Base-by-base conservation (phyloP, 2,888 invertebrate genomes). In the Tipula lateralis region DNA sequence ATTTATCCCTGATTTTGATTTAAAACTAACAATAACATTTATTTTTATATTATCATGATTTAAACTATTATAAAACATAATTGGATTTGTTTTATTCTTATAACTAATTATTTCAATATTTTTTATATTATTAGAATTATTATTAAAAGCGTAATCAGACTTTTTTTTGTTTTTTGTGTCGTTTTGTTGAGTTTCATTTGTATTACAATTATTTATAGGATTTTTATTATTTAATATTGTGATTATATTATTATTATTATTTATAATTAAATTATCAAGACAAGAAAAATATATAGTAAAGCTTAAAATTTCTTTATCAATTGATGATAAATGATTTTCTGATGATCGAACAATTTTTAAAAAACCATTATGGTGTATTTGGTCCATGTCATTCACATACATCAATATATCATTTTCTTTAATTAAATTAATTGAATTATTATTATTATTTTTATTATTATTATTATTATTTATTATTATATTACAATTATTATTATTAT, bases 121-220 rank as follows among this genome's bases (percentile, higher is more conserved):
- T 34, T 19, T 30, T 30, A 30, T 34, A 32, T 83, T 83, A 30
- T 83, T 34, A 83, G 30, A 34, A 83, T 83, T 83, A 32, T 32
- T 83, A 83, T 83, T 83, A 83, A 83, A 83, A 83, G 83, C 83
- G 83, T 83, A 83, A 34, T 83, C 83, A 83, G 83, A 83, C 83
- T 83, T 83, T 83, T 83, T 83, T 83, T 34, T 34, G 34, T 34
- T 34, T 34, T 34, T 83, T 83, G 83, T 83, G 83, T 83, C 83
- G 83, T 83, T 83, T 83, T 83, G 83, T 83, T 83, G 83, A 83
- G 83, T 83, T 83, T 83, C 83, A 83, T 83, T 83, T 83, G 34
- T 83, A 83, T 34, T 83, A 83, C 24, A 83, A 32, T 82, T 82
- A 82, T 82, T 82, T 82, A 83, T 83, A 83, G 83, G 83, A 83